Percentiles rank a stretch among this genome's conserved stretches.
Evolutionary conservation across 2,113 vertebrate genomes (phyloP).

Genomic region (Protobothrops flavoviridis): DNA sequence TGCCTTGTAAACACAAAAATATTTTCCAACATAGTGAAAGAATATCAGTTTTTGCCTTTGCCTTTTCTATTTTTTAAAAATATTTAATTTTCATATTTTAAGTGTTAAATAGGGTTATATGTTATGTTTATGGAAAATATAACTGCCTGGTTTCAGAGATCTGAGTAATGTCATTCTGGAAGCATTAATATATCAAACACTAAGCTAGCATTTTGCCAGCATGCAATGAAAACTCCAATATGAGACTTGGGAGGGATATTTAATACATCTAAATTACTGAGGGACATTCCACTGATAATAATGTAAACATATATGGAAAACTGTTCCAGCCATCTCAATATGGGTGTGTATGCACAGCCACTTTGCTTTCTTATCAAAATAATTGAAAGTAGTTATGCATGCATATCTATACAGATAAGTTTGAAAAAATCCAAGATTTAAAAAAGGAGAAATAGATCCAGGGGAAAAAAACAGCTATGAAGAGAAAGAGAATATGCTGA

Average conservation of each 20-base stretch:
- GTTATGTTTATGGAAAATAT: background rate
- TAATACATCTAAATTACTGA: conserved; percentile 43
- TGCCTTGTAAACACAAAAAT: conserved; percentile 2
- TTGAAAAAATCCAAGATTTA: background rate
- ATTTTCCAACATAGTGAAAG: conserved; percentile 5
- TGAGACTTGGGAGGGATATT: conserved; percentile 30
- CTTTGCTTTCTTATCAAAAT: background rate
- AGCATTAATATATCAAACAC: conserved; percentile 26
- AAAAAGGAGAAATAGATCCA: background rate
- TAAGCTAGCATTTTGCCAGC: conserved; percentile 23
- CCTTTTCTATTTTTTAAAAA: conserved; percentile 1
- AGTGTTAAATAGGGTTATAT: background rate
- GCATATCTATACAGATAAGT: background rate
- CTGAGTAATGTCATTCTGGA: conserved; percentile 4
- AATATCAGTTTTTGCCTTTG: conserved; percentile 11
- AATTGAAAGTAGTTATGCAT: background rate
- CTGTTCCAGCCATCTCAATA: background rate
- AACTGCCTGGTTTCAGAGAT: background rate
- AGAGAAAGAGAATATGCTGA: background rate
- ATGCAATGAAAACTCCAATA: conserved; percentile 38
- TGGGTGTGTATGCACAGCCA: background rate
- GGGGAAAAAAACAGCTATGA: background rate
- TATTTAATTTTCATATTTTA: background rate
- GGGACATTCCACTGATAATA: conserved; percentile 56
- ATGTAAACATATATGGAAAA: conserved; percentile 38